Base-by-base conservation (phyloP, 2,113 vertebrate genomes). In the Sinocyclocheilus anshuiensis region DNA sequence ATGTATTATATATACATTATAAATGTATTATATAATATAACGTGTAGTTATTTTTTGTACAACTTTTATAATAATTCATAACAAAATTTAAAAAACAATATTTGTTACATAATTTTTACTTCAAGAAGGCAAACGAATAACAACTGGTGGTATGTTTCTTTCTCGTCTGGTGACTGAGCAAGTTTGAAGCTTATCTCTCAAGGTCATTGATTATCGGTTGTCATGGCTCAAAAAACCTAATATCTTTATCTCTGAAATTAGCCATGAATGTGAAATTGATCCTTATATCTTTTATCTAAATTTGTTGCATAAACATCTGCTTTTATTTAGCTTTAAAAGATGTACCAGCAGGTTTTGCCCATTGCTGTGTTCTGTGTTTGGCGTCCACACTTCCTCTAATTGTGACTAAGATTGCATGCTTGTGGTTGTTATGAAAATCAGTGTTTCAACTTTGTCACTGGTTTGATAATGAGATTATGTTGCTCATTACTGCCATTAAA, bases 201-300 rank as follows among this genome's bases (percentile, higher is more conserved):
- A 74, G 71, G 86, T 55, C 80, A 50, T 71, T 82, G 79, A 29
- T 74, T 61, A 61, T 87, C 45, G 1, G 11, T 29, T 24, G n/a
- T 26, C 33, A 61, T 50, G 67, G 22, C 77, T 71, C 22, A 29
- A 15, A 45, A 20, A 57, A 81, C 63, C 2, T 55, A 75, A 65
- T 45, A 12, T 8, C 39, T 48, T 88, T 88, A 89, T 82, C 81
- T 61, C 16, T 50, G 15, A 9, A 69, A 80, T n/a, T 84, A 50
- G 7, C n/a, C 24, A 53, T 90, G 82, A 88, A 71, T 71, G 33
- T 71, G 18, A 88, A 77, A 36, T 74, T 7, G 45, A n/a, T 45
- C 48, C 33, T 77, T 48, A 3, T 36, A 39, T 39, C 6, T 39
- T 39, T 39, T 39, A 87, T 86, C 88, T 84, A 80, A 87, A 87